Conservation (phyloP, 2,113 vertebrate genomes). For the Ctenomys sociabilis region DNA sequence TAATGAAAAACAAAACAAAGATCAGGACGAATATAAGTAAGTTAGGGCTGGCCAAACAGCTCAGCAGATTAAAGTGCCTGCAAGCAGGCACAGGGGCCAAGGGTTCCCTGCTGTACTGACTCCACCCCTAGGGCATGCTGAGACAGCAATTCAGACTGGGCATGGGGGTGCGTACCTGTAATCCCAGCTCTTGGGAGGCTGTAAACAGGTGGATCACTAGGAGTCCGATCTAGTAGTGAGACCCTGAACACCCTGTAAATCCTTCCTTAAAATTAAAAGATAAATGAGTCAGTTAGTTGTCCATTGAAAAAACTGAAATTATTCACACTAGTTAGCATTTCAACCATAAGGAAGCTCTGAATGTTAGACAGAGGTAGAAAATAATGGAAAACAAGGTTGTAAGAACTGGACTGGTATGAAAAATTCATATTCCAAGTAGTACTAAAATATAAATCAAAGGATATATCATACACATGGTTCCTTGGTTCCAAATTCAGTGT, state of each 20-base stretch:
- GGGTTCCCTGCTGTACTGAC: too few species aligned
- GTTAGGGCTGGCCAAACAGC: too few species aligned
- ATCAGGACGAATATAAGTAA: background rate
- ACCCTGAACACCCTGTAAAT: too few species aligned
- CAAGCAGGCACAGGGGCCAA: too few species aligned
- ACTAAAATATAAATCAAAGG: conserved; percentile 10
- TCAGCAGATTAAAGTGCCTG: too few species aligned
- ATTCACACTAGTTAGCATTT: background rate
- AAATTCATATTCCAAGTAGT: background rate
- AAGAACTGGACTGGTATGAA: background rate
- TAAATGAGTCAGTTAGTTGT: background rate
- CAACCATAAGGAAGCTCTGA: background rate
- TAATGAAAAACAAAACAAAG: background rate
- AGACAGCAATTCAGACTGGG: too few species aligned
- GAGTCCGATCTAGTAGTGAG: too few species aligned
- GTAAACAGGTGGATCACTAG: too few species aligned
- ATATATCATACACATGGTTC: background rate
- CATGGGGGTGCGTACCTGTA: too few species aligned
- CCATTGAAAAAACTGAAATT: background rate
- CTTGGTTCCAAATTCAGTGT: background rate
- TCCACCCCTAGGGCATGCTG: too few species aligned
- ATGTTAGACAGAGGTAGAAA: background rate
- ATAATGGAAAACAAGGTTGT: background rate
- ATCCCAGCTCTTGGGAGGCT: too few species aligned
- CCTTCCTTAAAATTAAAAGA: too few species aligned